A percentile compares a stretch with the other conserved stretches of the same genome.
Conservation (phyloP, 1,140 invertebrate species). For the Ladona fulva region DNA sequence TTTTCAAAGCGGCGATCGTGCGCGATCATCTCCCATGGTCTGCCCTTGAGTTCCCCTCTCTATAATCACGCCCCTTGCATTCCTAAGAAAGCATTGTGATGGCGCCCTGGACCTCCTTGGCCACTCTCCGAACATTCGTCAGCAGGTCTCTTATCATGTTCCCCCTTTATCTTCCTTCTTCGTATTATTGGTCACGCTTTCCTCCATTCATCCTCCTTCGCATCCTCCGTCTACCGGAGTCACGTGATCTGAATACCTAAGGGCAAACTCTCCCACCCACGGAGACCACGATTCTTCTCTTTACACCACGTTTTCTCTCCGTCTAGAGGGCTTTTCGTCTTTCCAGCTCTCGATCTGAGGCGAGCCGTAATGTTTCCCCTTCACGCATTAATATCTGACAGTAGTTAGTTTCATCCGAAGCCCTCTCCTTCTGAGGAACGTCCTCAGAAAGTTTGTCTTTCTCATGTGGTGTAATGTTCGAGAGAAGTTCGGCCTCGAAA, state of each 20-base stretch:
- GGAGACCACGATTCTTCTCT: too few species aligned
- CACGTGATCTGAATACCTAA: background rate
- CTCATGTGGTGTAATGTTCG: too few species aligned
- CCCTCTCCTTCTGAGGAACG: too few species aligned
- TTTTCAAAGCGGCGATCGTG: too few species aligned
- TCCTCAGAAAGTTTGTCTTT: too few species aligned
- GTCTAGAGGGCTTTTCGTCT: too few species aligned
- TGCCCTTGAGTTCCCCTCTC: background rate
- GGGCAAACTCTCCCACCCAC: background rate
- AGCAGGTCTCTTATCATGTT: background rate
- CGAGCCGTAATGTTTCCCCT: too few species aligned
- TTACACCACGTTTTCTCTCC: too few species aligned
- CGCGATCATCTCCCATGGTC: background rate
- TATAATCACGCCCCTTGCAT: background rate
- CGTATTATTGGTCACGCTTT: background rate
- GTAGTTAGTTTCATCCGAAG: too few species aligned
- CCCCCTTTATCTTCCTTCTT: background rate
- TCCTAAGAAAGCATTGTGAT: slow-evolving; percentile 1
- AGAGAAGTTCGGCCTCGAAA: too few species aligned
- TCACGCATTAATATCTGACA: too few species aligned
- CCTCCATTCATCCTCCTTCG: background rate
- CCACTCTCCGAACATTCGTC: background rate
- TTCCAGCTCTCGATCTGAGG: too few species aligned
- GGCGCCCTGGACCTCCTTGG: background rate
- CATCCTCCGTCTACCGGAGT: background rate